Evolutionary conservation across 2,797 vertebrate species (phyloP).

Genomic region (Lateolabrax maculatus): DNA sequence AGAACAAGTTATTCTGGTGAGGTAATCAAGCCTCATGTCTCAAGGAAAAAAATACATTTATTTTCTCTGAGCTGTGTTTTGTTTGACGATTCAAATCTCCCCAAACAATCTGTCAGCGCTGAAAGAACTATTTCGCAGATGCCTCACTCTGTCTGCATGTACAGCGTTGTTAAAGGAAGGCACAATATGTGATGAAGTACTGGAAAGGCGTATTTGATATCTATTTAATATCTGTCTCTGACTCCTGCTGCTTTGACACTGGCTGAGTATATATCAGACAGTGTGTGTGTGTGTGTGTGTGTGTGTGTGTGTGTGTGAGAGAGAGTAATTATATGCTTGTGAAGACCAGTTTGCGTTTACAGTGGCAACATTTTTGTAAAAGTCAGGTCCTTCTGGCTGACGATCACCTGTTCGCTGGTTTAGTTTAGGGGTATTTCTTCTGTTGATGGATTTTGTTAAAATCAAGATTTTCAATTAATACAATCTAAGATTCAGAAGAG

Average conservation of each 20-base stretch:
- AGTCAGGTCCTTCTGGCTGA: not conserved
- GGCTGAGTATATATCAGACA: not conserved
- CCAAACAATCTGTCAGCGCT: not conserved
- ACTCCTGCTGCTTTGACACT: not conserved
- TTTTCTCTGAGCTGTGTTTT: conserved; percentile 15
- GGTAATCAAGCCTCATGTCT: conserved; percentile 7
- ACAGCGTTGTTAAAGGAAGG: not conserved
- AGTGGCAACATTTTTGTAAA: not conserved
- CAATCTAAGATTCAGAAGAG: not conserved
- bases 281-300: not conserved
- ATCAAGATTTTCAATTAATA: not conserved
- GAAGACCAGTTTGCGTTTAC: not conserved
- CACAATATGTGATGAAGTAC: not conserved
- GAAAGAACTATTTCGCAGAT: conserved; percentile 1
- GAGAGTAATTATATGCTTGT: not conserved
- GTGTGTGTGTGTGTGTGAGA: not conserved
- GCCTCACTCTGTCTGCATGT: not conserved
- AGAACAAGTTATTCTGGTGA: not conserved
- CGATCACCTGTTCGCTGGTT: not conserved
- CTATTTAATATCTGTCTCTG: conserved; percentile 3
- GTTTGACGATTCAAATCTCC: conserved; percentile 16
- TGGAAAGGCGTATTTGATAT: not conserved
- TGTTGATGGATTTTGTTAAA: fast-evolving
- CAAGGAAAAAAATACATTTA: not conserved
- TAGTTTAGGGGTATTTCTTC: not conserved